Conservation (phyloP, 1,140 invertebrate genomes). For the Schlechtendalia chinensis region DNA sequence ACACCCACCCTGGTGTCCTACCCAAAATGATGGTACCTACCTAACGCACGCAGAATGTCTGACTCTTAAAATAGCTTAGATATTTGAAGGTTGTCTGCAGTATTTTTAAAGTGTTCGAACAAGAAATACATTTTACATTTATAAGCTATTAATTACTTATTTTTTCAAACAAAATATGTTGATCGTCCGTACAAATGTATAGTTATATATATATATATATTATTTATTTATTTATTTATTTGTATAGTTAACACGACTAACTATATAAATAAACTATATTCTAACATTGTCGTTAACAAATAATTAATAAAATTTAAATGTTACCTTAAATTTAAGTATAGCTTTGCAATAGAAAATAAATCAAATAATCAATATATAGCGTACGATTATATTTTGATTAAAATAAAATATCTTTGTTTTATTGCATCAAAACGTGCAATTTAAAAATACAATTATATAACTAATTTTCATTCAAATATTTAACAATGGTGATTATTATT, state of each 20-base stretch:
- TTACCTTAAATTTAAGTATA: too few relatives aligned
- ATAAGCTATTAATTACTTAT: too few relatives aligned
- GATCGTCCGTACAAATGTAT: background rate
- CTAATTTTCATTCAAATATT: conserved; percentile 6
- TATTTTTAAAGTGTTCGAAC: background rate
- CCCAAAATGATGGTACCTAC: background rate
- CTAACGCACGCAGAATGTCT: background rate
- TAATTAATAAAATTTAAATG: too few relatives aligned
- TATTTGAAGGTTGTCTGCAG: background rate
- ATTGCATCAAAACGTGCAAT: background rate
- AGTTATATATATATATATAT: too few relatives aligned
- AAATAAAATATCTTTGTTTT: background rate
- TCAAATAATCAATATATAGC: background rate
- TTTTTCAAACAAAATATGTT: too few relatives aligned
- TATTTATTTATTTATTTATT: too few relatives aligned
- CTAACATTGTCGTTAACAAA: background rate
- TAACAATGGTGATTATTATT: background rate
- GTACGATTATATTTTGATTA: background rate
- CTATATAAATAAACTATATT: too few relatives aligned
- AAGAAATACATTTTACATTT: background rate
- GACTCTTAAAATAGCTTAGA: background rate
- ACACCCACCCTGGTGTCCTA: background rate
- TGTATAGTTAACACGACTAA: too few relatives aligned
- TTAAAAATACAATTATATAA: background rate
- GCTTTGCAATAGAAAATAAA: background rate